Evolutionary conservation across 1,140 invertebrate genomes (phyloP).

Genomic region (Lordiphosa mommai): DNA sequence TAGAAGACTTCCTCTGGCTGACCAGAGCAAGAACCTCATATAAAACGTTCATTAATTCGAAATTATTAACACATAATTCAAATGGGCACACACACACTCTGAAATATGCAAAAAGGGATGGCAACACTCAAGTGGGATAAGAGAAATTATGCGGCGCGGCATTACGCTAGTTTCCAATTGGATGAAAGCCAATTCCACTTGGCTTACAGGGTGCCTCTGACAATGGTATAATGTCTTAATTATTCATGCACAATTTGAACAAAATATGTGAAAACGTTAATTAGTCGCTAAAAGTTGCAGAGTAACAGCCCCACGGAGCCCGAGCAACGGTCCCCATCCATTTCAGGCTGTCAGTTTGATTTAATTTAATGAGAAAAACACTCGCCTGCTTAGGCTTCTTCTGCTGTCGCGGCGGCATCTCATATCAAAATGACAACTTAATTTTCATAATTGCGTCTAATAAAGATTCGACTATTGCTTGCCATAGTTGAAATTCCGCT

Average conservation of each 20-base stretch:
- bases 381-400: constrained; percentile 24
- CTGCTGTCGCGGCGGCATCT: too few relatives aligned
- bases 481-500: constrained; percentile 75
- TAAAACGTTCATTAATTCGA: constrained; percentile 68
- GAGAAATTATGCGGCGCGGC: too few relatives aligned
- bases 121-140: background rate
- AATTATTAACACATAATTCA: constrained; percentile 75
- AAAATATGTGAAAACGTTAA: constrained; percentile 78
- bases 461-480: constrained; percentile 77
- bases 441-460: constrained; percentile 77
- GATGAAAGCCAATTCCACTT: constrained; percentile 43
- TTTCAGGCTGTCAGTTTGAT: constrained; percentile 69
- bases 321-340: constrained; percentile 35
- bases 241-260: constrained; percentile 62
- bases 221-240: constrained; percentile 60
- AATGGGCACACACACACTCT: background rate
- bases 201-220: constrained; percentile 57
- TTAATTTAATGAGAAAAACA: constrained; percentile 69
- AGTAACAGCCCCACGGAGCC: constrained; percentile 1
- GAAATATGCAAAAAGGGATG: constrained; percentile 8
- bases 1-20: background rate
- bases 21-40: constrained; percentile 21
- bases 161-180: constrained; percentile 61
- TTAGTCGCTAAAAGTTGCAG: constrained; percentile 40
- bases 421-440: constrained; percentile 78